A percentile compares a stretch with the other conserved stretches of the same genome.
phyloP scores from a whole-genome alignment of 2,113 vertebrate genomes.

The Carassius gibelio region DNA sequence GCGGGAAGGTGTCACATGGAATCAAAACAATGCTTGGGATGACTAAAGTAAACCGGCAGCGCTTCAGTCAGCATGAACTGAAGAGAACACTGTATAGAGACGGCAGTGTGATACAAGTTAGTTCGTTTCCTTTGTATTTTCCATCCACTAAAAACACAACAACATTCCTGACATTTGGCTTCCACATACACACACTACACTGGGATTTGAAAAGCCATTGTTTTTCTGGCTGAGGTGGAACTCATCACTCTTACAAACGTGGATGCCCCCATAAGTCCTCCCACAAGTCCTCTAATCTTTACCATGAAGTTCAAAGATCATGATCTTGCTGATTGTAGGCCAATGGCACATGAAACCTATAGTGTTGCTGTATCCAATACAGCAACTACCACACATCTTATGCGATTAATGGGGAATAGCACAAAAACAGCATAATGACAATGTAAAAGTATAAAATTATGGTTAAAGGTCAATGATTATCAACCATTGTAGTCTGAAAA shows the following conservation, averaged over 20 bases:
- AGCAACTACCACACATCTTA: background rate
- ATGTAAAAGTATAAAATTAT: background rate
- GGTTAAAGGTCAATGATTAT: background rate
- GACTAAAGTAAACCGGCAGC: background rate
- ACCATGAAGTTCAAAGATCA: background rate
- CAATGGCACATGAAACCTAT: background rate
- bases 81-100: background rate
- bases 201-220: background rate
- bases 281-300: background rate
- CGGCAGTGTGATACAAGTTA: background rate
- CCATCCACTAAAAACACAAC: background rate
- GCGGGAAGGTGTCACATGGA: background rate
- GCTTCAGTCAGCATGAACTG: background rate
- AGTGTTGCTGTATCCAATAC: background rate
- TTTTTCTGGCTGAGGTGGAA: background rate
- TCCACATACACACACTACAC: background rate
- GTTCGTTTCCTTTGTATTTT: background rate
- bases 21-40: constrained; percentile 17
- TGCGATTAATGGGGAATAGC: no score
- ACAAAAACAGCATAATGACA: background rate
- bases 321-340: background rate
- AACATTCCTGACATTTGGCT: background rate
- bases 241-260: background rate
- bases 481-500: background rate
- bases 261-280: background rate